Base-by-base conservation (phyloP, 2,888 invertebrate species). In the Cyclophora albipunctata region DNA sequence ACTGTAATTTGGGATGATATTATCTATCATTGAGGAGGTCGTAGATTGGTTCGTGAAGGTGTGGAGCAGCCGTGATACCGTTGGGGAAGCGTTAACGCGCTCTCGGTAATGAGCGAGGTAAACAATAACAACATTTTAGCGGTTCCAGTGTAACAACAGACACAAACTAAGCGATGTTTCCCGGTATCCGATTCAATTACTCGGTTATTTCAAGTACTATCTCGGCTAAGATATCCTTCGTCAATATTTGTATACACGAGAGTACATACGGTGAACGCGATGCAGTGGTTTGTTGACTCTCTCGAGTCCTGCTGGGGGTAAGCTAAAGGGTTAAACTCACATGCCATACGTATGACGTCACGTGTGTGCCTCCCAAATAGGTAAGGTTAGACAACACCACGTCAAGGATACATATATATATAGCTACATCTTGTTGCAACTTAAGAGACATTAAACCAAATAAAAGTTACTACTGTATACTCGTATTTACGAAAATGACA, bases 41-140 rank as follows among this genome's bases (percentile, higher is more conserved):
- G 71, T 77, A 75, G 75, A 77, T 78, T 73, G 68, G 66, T 60
- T 63, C 57, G 62, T 51, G 58, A 63, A 59, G 62, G 59, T 64
- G 63, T 66, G 67, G 67, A 47, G 57, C 59, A 58, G 50, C 54
- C 51, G 58, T 57, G 48, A 54, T 50, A 20, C 20, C 44, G 50
- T 53, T 50, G 50, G 51, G 53, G 51, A 50, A 57, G 54, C 61
- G 58, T 62, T 60, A 59, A 58, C 66, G 57, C 61, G 66, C 53
- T 58, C 55, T 49, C 45, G 57, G 71, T 86, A 85, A 86, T 78
- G 63, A 68, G 50, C 47, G 51, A 54, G 63, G 66, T 71, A 83
- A 81, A 86, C 80, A 85, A 72, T 47, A 66, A 63, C 62, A 68
- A 62, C 69, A 67, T 79, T 80, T 85, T 82, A 85, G 77, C 81